Conservation (phyloP, 2,797 vertebrate species). For the Pogonophryne albipinna region DNA sequence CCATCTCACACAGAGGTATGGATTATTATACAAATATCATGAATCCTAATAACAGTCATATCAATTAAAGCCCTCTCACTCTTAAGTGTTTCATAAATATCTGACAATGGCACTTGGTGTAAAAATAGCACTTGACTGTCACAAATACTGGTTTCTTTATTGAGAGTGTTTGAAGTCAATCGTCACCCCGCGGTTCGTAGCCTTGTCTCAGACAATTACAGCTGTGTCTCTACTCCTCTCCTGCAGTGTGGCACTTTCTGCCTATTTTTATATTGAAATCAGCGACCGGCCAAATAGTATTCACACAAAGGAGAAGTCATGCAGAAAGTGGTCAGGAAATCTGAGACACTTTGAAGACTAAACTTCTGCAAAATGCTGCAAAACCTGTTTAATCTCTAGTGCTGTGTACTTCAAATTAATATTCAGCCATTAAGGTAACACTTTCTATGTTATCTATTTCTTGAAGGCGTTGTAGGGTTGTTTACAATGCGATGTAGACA, state of each 20-base stretch:
- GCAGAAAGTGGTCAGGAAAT: not conserved
- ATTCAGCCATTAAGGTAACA: not conserved
- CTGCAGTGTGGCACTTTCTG: conserved; percentile 44
- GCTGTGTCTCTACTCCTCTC: conserved; percentile 37
- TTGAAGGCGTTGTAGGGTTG: too few species aligned
- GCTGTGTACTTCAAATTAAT: not conserved
- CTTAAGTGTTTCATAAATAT: conserved; percentile 54
- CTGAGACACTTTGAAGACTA: not conserved
- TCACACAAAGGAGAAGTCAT: conserved; percentile 34
- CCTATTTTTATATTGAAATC: conserved; percentile 52
- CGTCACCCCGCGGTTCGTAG: conserved; percentile 62
- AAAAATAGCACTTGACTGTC: conserved; percentile 82
- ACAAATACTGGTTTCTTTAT: conserved; percentile 55
- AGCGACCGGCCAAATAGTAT: conserved; percentile 52
- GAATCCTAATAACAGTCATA: conserved; percentile 73
- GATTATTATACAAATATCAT: conserved; percentile 83
- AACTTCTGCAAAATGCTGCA: conserved; percentile 2
- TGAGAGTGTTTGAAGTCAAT: conserved; percentile 67
- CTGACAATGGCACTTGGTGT: conserved; percentile 56
- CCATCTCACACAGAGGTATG: conserved; percentile 74
- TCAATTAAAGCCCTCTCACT: conserved; percentile 67
- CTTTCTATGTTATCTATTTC: too few species aligned
- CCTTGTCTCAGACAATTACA: conserved; percentile 73
- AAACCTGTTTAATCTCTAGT: not conserved
- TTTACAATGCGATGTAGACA: too few species aligned